Evolutionary conservation across 2,888 invertebrate species (phyloP).

Genomic region (Dicyrtomina minuta): DNA sequence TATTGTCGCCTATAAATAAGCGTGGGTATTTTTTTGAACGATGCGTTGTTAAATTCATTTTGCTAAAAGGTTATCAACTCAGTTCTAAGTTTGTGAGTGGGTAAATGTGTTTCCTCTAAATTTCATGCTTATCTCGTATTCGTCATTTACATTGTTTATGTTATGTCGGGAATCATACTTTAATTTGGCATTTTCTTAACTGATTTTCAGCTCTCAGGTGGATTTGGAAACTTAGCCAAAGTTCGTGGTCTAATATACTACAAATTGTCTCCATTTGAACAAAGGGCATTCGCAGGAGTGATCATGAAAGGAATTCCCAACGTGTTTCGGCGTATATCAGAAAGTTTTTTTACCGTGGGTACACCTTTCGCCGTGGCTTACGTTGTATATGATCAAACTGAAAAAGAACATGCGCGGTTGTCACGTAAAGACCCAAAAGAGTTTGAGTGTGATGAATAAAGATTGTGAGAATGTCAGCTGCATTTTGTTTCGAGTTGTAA

Average conservation of each 20-base stretch:
- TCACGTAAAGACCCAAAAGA: constrained; percentile 72
- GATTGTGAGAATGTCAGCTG: too few relatives aligned
- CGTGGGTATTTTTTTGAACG: too few relatives aligned
- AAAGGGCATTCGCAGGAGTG: constrained; percentile 78
- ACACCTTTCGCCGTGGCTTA: constrained; percentile 70
- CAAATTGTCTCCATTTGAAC: constrained; percentile 84
- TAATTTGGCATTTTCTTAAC: too few relatives aligned
- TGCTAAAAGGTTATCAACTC: too few relatives aligned
- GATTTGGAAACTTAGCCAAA: constrained; percentile 78
- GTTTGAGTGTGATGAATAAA: constrained; percentile 69
- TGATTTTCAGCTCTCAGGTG: constrained; percentile 41
- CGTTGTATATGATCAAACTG: constrained; percentile 65
- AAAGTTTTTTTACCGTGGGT: constrained; percentile 68
- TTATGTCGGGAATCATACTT: too few relatives aligned
- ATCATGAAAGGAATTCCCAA: constrained; percentile 79
- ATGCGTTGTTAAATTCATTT: too few relatives aligned
- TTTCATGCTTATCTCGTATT: too few relatives aligned
- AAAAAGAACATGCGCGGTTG: constrained; percentile 62
- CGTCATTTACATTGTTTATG: too few relatives aligned
- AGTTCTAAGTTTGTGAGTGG: too few relatives aligned
- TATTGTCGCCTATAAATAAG: too few relatives aligned
- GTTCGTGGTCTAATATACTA: constrained; percentile 79
- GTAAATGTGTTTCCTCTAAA: too few relatives aligned
- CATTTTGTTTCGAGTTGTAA: too few relatives aligned
- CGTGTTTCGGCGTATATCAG: constrained; percentile 69